phyloP scores from a whole-genome alignment of 2,888 invertebrate species.

The Labia minor region DNA sequence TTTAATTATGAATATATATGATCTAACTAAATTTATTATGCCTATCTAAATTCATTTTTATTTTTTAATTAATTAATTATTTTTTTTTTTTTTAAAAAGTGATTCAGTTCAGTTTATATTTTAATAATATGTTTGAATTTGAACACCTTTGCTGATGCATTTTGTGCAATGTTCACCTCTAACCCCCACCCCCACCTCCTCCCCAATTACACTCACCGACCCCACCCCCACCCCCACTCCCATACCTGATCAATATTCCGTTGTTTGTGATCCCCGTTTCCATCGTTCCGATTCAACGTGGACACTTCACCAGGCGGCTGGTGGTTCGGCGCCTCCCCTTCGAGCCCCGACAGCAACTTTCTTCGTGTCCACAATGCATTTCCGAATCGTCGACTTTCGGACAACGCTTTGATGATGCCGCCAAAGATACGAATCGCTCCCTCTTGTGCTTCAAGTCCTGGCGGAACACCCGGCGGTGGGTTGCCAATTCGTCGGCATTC shows the following conservation, averaged over 20 bases:
- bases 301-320: conserved; percentile 48
- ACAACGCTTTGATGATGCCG: conserved; percentile 77
- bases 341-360: conserved; percentile 77
- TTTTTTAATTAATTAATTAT: too few relatives aligned
- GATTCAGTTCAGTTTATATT: too few relatives aligned
- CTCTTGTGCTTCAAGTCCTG: conserved; percentile 75
- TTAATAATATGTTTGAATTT: too few relatives aligned
- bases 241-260: neutral
- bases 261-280: conserved; percentile 8
- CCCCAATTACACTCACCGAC: neutral
- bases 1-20: too few relatives aligned
- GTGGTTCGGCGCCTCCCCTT: conserved; percentile 75
- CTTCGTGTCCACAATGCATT: conserved; percentile 67
- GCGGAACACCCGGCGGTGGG: conserved; percentile 57
- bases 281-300: conserved; percentile 15
- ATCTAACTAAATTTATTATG: too few relatives aligned
- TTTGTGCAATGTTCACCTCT: neutral
- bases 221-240: neutral
- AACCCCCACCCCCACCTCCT: neutral
- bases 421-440: conserved; percentile 82
- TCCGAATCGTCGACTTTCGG: conserved; percentile 77
- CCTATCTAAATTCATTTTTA: too few relatives aligned
- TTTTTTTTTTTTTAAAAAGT: too few relatives aligned
- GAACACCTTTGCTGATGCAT: too few relatives aligned
- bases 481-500: conserved; percentile 80